Conservation (phyloP, 2,888 invertebrate genomes). For the Pseudanteris insignis region DNA sequence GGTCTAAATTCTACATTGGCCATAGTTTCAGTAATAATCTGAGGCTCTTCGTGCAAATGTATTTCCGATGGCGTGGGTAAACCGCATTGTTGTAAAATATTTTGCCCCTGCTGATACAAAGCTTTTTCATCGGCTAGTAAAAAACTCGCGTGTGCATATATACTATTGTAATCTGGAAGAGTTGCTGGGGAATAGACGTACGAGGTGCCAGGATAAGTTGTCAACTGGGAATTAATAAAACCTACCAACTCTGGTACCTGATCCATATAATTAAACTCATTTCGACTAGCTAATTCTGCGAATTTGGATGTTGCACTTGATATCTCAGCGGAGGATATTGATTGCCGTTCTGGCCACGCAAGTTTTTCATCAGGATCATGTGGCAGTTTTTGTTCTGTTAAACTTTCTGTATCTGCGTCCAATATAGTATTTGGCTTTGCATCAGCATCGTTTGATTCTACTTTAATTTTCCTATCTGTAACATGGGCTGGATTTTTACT, state of each 20-base stretch:
- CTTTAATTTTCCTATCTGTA: slow-evolving; percentile 1
- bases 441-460: not conserved
- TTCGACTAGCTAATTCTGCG: slow-evolving; percentile 21
- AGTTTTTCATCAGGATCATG: slow-evolving; percentile 7
- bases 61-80: slow-evolving; percentile 16
- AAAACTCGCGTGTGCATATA: slow-evolving; percentile 56
- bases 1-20: slow-evolving; percentile 4
- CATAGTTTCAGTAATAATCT: slow-evolving; percentile 3
- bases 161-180: slow-evolving; percentile 50
- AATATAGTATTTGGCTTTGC: no score
- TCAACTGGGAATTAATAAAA: slow-evolving; percentile 69
- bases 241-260: slow-evolving; percentile 68
- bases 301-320: slow-evolving; percentile 11
- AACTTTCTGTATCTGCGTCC: not conserved
- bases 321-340: not conserved
- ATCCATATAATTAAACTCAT: slow-evolving; percentile 66
- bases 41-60: slow-evolving; percentile 12
- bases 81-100: slow-evolving; percentile 39
- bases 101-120: slow-evolving; percentile 48
- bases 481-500: slow-evolving; percentile 8
- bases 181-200: slow-evolving; percentile 54
- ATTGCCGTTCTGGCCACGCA: slow-evolving; percentile 50
- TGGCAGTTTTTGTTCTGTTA: not conserved
- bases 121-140: slow-evolving; percentile 46
- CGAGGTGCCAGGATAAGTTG: slow-evolving; percentile 64